phyloP scores from a whole-genome alignment of 2,113 vertebrate genomes.

The Tetrao urogallus region DNA sequence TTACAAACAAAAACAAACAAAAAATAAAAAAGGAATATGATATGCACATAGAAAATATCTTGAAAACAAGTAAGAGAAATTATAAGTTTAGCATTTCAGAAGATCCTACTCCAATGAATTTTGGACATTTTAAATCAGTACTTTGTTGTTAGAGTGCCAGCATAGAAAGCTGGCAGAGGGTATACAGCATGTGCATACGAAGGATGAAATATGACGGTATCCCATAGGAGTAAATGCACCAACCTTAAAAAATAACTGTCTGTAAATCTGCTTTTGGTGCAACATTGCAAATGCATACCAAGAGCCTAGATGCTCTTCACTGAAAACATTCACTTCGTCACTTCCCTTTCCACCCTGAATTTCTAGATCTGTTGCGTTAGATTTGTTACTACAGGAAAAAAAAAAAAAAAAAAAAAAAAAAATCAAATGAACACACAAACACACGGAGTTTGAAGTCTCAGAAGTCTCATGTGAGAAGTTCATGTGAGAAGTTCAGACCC shows the following conservation, averaged over 20 bases:
- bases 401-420: neutral
- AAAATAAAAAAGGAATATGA: too few species aligned
- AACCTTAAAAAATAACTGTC: neutral
- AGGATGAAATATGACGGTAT: neutral
- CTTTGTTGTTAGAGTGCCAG: neutral
- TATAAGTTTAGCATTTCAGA: neutral
- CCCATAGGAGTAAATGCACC: neutral
- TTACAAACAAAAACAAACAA: neutral
- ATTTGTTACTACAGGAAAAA: neutral
- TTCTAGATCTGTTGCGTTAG: neutral
- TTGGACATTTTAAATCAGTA: neutral
- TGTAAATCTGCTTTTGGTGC: neutral
- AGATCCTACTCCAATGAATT: neutral
- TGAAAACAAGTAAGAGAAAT: neutral
- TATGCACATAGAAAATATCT: too few species aligned
- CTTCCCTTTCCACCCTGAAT: neutral
- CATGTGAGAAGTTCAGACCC: neutral
- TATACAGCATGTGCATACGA: neutral
- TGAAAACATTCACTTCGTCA: neutral
- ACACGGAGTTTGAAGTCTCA: neutral
- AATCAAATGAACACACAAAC: neutral
- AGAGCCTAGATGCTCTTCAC: neutral
- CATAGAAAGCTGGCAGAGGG: neutral
- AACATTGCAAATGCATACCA: neutral
- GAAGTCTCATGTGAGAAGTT: neutral